Base-by-base conservation (phyloP, 2,113 vertebrate species). In the Salminus brasiliensis region DNA sequence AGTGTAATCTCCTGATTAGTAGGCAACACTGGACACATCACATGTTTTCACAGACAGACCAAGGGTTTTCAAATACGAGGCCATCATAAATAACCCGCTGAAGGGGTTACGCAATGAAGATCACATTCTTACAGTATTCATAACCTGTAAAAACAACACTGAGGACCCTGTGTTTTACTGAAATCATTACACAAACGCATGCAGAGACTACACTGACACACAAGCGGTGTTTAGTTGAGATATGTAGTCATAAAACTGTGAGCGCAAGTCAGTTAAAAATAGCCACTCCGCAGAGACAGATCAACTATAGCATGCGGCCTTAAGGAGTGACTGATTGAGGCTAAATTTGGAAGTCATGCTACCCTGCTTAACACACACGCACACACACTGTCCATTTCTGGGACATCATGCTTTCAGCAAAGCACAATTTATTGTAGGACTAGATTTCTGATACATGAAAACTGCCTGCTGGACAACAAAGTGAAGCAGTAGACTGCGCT, bases 201-300 rank as follows among this genome's bases (percentile, higher is more conserved):
- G 12, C 12, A 45, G 25, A 29, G 7, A 59, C 23, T 34, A 49
- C 30, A 32, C 68, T 52, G 15, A n/a, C 45, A 53, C 21, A 21
- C 45, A 52, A 30, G 43, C 43, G 21, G 25, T 13, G 36, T 30
- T 8, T 0, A 30, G 25, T 47, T 30, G 21, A 27, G 29, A 45
- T 30, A 10, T 53, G 53, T 27, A 52, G 36, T 4, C 62, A 23
- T 57, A 5, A 18, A 47, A 47, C 15, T 47, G 76, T 49, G 52
- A 47, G 81, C 34, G 78, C 65, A 84, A 68, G 78, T 80, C 30
- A 41, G 78, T 55, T 76, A 41, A 69, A 84, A 76, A 84, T 84
- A 84, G 73, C 47, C 27, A 8, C 43, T 15, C 3, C 30, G 30
- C 63, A 59, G 55, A 71, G 13, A 72, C 23, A 39, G 69, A 76